A percentile compares a stretch with the other conserved stretches of the same genome.
Evolutionary conservation across 2,113 vertebrate genomes (phyloP).

Genomic region (Caloenas nicobarica): DNA sequence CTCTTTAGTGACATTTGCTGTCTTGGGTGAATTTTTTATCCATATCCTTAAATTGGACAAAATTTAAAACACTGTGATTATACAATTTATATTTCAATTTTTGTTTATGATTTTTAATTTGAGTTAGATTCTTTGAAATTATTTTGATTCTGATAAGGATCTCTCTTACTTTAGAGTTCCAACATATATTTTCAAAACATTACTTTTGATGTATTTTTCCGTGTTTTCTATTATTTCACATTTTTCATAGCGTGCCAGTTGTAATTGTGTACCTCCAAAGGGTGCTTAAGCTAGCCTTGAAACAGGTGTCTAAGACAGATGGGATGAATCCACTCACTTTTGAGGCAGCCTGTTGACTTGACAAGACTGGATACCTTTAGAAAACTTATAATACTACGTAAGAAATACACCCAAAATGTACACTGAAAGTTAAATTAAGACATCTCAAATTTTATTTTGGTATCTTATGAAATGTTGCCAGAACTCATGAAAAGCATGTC

Average conservation of each 20-base stretch:
- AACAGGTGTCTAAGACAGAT: background rate
- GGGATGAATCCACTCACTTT: background rate
- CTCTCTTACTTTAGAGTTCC: background rate
- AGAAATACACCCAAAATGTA: background rate
- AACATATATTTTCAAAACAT: background rate
- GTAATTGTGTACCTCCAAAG: background rate
- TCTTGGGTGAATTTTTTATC: background rate
- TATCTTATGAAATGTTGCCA: background rate
- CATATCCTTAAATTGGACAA: background rate
- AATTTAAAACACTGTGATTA: background rate
- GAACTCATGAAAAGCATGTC: background rate
- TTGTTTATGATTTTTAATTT: background rate
- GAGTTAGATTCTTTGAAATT: background rate
- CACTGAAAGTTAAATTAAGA: background rate
- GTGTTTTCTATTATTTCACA: background rate
- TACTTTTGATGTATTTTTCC: background rate
- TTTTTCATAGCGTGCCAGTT: background rate
- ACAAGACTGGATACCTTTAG: background rate
- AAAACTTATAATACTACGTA: background rate
- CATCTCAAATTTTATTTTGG: background rate
- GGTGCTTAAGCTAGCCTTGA: accelerated
- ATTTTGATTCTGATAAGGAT: background rate
- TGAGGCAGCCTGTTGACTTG: background rate
- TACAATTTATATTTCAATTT: background rate
- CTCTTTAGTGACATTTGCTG: background rate